Conservation (phyloP, 2,888 invertebrate species). For the Sycophila texana region DNA sequence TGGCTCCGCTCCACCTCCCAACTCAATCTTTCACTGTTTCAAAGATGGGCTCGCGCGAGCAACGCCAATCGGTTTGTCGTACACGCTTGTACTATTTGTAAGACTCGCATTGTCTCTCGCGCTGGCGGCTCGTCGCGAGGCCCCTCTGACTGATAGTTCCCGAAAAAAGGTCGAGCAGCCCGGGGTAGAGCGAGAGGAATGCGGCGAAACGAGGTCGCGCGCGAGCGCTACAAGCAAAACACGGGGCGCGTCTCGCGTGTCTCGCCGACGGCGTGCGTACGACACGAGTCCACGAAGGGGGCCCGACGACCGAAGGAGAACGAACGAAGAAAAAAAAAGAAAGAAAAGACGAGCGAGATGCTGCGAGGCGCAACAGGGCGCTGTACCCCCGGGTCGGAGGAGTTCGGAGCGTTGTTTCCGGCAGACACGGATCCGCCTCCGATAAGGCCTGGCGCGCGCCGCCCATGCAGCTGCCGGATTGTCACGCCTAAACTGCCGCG, state of each 20-base stretch:
- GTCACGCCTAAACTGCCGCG: conserved; percentile 55
- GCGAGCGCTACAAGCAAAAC: conserved; percentile 37
- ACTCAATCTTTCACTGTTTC: conserved; percentile 5
- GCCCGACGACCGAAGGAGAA: background rate
- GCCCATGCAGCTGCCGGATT: conserved; percentile 56
- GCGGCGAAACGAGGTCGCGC: conserved; percentile 49
- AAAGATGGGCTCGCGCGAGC: conserved; percentile 9
- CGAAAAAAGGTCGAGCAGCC: conserved; percentile 28
- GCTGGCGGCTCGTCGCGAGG: background rate
- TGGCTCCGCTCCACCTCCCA: conserved; percentile 26
- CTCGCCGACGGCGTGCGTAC: background rate
- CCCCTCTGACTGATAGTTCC: conserved; percentile 43
- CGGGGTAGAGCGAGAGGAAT: conserved; percentile 17
- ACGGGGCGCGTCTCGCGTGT: conserved; percentile 8
- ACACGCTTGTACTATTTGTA: conserved; percentile 47
- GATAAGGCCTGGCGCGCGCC: conserved; percentile 54
- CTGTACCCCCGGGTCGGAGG: background rate
- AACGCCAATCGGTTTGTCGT: conserved; percentile 43
- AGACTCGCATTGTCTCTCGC: conserved; percentile 38
- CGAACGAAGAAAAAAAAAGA: background rate
- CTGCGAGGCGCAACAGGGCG: conserved; percentile 24
- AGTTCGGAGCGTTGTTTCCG: conserved; percentile 38
- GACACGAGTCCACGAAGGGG: background rate
- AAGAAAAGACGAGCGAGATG: no score
- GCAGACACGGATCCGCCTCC: conserved; percentile 54